These are phyloP conservation scores for Calycopis cecrops DNA, from an alignment of 1,140 invertebrate genomes.

Conservation along the genomic window DNA sequence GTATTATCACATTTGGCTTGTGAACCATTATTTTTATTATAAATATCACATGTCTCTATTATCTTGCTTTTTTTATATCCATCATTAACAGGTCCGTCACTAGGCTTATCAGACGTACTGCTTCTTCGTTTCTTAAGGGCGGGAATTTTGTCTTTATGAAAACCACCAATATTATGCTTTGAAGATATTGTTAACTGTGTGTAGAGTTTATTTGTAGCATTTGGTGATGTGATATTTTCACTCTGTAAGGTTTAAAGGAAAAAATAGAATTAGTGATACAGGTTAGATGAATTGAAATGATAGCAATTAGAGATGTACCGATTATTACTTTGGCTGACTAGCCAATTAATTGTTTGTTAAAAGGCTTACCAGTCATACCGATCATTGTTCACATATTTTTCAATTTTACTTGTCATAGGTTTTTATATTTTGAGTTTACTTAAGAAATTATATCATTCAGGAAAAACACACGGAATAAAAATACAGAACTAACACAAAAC, in stretches of 20 bases:
- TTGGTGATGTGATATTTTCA: slow-evolving; percentile 55
- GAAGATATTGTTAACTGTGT: slow-evolving; percentile 66
- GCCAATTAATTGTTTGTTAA: too few relatives aligned
- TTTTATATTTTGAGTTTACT: too few relatives aligned
- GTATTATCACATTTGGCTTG: slow-evolving; percentile 45
- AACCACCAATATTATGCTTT: slow-evolving; percentile 44
- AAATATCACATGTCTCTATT: slow-evolving; percentile 58
- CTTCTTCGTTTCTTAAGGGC: slow-evolving; percentile 60
- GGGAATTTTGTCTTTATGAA: slow-evolving; percentile 55
- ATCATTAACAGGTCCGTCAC: slow-evolving; percentile 45
- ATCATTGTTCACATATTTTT: too few relatives aligned
- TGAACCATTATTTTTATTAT: slow-evolving; percentile 47
- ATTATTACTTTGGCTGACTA: too few relatives aligned
- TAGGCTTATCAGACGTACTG: slow-evolving; percentile 66
- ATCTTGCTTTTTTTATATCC: slow-evolving; percentile 53
- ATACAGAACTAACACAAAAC: too few relatives aligned
- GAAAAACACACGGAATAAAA: too few relatives aligned
- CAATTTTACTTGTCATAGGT: too few relatives aligned
- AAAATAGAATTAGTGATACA: not conserved
- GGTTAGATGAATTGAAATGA: too few relatives aligned
- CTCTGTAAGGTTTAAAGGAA: slow-evolving; percentile 43
- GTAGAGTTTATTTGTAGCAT: slow-evolving; percentile 61
- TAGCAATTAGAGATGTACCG: too few relatives aligned
- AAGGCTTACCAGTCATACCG: too few relatives aligned
- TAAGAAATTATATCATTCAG: too few relatives aligned